Conservation (phyloP, 2,888 invertebrate genomes). For the Amphipoea lucens region DNA sequence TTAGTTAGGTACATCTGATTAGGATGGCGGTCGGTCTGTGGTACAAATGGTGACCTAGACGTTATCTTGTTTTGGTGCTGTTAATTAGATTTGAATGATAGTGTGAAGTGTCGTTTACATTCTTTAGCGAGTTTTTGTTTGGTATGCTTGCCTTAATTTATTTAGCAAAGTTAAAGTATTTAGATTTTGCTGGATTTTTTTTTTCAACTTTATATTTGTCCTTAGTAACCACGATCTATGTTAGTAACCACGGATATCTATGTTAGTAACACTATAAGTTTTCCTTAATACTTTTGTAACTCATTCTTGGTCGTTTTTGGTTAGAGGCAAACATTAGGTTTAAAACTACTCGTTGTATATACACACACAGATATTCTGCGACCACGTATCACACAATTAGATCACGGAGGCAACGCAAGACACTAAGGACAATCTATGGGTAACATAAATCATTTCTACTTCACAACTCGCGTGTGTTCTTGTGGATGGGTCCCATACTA, state of each 20-base stretch:
- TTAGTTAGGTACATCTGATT: constrained; percentile 38
- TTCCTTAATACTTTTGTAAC: background rate
- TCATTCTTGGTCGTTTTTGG: background rate
- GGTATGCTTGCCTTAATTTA: background rate
- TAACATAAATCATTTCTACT: constrained; percentile 61
- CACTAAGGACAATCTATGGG: constrained; percentile 60
- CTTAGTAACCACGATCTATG: background rate
- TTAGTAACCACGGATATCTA: too few relatives aligned
- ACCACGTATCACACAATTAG: constrained; percentile 12
- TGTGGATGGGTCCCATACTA: constrained; percentile 9
- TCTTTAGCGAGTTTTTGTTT: background rate
- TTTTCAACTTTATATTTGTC: background rate
- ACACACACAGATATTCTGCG: background rate
- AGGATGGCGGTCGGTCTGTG: background rate
- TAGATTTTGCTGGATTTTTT: background rate
- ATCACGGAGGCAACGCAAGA: constrained; percentile 22
- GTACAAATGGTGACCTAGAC: constrained; percentile 18
- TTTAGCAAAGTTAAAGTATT: background rate
- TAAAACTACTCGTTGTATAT: background rate
- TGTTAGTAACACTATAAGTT: background rate
- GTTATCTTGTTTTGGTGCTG: constrained; percentile 29
- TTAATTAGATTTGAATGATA: constrained; percentile 43
- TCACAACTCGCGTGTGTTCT: constrained; percentile 38
- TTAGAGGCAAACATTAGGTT: background rate
- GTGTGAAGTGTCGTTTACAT: constrained; percentile 27